Percentiles rank a stretch among this genome's conserved stretches.
Conservation (phyloP, 2,113 vertebrate species). For the Chaetodon auriga region DNA sequence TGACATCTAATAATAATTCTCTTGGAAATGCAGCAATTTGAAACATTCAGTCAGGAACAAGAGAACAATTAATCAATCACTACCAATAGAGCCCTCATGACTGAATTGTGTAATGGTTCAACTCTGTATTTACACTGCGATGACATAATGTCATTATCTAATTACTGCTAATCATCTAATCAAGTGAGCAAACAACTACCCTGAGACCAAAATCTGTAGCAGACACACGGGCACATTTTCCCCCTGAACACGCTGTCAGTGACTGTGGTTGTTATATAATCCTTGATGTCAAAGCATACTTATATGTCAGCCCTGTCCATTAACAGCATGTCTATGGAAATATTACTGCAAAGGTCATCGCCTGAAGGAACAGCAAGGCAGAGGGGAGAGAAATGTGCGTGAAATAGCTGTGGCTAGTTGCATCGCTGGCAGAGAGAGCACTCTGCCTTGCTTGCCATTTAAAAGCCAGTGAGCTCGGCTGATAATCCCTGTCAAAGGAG, state of each 20-base stretch:
- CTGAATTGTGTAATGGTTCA: conserved; percentile 19
- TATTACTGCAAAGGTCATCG: conserved; percentile 83
- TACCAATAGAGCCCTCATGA: conserved; percentile 10
- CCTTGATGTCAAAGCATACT: conserved; percentile 70
- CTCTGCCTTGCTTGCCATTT: conserved; percentile 82
- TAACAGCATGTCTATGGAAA: conserved; percentile 82
- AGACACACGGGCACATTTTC: conserved; percentile 23
- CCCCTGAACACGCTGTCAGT: conserved; percentile 45
- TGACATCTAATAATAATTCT: too few relatives aligned
- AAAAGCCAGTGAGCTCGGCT: conserved; percentile 80
- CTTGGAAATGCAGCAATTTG: not conserved
- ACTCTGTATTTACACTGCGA: conserved; percentile 26
- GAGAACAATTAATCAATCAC: conserved; percentile 17
- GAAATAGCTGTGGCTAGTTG: conserved; percentile 79
- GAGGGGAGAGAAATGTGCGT: conserved; percentile 71
- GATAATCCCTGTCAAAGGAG: conserved; percentile 80
- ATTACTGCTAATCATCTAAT: conserved; percentile 64
- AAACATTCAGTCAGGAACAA: not conserved
- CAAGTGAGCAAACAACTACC: conserved; percentile 56
- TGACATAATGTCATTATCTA: conserved; percentile 56
- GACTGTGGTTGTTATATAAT: conserved; percentile 69
- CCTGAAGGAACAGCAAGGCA: conserved; percentile 72
- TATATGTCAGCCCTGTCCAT: conserved; percentile 81
- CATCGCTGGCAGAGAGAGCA: conserved; percentile 75
- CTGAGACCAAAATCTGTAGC: conserved; percentile 44